A percentile compares a stretch with the other conserved stretches of the same genome.
Evolutionary conservation across 1,140 invertebrate species (phyloP).

Genomic region (Rhopalosiphum padi): DNA sequence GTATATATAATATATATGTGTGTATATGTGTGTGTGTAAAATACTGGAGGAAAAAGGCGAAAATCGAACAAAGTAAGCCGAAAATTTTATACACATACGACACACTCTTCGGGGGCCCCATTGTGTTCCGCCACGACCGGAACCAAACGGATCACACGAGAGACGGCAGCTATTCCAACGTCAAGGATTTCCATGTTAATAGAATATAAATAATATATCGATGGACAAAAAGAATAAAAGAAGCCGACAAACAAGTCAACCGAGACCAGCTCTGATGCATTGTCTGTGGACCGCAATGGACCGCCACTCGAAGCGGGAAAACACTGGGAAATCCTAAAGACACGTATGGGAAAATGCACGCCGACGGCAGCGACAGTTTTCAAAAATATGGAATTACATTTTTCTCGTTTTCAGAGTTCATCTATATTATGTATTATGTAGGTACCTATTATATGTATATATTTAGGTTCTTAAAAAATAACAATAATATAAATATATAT

Average conservation of each 20-base stretch:
- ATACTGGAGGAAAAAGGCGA: conserved; percentile 37
- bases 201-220: conserved; percentile 58
- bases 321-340: conserved; percentile 52
- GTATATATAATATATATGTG: neutral
- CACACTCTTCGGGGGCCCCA: conserved; percentile 37
- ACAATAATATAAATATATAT: neutral
- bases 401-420: neutral
- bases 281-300: conserved; percentile 48
- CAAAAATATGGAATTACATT: conserved; percentile 10
- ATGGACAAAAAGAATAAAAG: conserved; percentile 57
- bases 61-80: conserved; percentile 54
- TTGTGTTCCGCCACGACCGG: conserved; percentile 53
- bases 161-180: conserved; percentile 46
- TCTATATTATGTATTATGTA: neutral
- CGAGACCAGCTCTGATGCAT: conserved; percentile 50
- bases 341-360: conserved; percentile 38
- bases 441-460: neutral
- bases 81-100: conserved; percentile 49
- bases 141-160: conserved; percentile 56
- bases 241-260: conserved; percentile 57
- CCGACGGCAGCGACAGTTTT: neutral
- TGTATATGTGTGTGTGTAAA: neutral
- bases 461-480: neutral
- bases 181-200: conserved; percentile 57
- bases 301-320: conserved; percentile 37